A percentile compares a stretch with the other conserved stretches of the same genome.
Evolutionary conservation across 2,797 vertebrate genomes (phyloP).

Genomic region (Cygnus olor): DNA sequence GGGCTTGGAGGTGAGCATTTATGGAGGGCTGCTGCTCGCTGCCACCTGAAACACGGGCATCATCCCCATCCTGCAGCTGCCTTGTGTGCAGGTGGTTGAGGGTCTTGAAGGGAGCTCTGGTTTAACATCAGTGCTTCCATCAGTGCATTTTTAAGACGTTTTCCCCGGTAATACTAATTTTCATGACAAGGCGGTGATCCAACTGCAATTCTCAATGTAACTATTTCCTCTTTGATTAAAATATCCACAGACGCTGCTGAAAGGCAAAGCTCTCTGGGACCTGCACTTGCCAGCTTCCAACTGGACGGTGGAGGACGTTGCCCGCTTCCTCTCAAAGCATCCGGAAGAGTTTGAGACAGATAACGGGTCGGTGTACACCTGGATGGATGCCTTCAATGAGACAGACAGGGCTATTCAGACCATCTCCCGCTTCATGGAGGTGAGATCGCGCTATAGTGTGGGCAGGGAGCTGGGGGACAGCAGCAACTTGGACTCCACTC

Average conservation of each 20-base stretch:
- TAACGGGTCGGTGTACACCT: conserved; percentile 84
- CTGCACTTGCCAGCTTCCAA: conserved; percentile 82
- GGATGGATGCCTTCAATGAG: conserved; percentile 93
- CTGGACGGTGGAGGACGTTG: conserved; percentile 87
- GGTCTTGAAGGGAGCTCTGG: too few species aligned
- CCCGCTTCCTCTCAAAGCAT: conserved; percentile 86
- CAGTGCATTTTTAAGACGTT: not conserved
- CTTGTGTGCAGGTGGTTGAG: too few species aligned
- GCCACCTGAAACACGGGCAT: not conserved
- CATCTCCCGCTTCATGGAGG: conserved; percentile 97
- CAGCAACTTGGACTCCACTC: not conserved
- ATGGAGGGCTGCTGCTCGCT: not conserved
- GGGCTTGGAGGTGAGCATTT: not conserved
- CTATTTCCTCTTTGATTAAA: not conserved
- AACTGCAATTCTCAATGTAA: not conserved
- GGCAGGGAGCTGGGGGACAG: not conserved
- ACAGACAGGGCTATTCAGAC: conserved; percentile 89
- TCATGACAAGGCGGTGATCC: rapidly evolving
- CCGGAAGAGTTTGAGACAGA: conserved; percentile 77
- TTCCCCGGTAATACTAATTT: not conserved
- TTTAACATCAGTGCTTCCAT: not conserved
- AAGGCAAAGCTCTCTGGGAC: conserved; percentile 86
- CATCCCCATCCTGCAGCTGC: not conserved
- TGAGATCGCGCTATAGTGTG: conserved; percentile 62
- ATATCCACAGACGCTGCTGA: conserved; percentile 85